Evolutionary conservation across 1,140 invertebrate species (phyloP).

Genomic region (Trichomalopsis sarcophagae): DNA sequence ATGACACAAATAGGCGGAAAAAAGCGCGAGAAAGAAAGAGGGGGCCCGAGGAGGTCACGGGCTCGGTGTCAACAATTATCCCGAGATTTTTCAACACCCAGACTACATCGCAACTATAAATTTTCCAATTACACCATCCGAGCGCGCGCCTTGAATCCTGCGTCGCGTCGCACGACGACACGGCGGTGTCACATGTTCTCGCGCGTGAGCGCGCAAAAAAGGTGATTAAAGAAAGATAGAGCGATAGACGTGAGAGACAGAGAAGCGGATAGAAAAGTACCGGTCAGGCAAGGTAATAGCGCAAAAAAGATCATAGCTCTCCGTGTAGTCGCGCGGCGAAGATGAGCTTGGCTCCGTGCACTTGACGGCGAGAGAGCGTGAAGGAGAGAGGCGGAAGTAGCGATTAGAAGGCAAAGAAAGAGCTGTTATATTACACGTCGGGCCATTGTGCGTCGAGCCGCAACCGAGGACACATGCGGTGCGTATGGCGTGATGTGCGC

Average conservation of each 20-base stretch:
- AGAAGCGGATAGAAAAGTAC: conserved; percentile 4
- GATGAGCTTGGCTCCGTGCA: not conserved
- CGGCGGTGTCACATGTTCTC: not conserved
- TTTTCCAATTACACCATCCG: conserved; percentile 27
- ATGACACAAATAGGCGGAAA: not conserved
- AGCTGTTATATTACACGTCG: conserved; percentile 69
- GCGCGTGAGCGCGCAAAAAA: not conserved
- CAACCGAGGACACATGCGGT: not conserved
- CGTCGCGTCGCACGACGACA: no score
- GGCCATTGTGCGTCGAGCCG: conserved; percentile 64
- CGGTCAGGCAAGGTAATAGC: not conserved
- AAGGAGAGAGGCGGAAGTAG: conserved; percentile 68
- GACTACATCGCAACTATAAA: not conserved
- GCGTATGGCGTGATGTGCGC: conserved; percentile 66
- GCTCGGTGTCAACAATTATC: conserved; percentile 36
- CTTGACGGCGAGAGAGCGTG: conserved; percentile 13
- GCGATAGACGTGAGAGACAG: not conserved
- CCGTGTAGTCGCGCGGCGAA: not conserved
- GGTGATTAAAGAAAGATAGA: not conserved
- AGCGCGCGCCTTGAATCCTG: not conserved
- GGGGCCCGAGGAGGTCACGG: conserved; percentile 25
- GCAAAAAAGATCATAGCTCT: conserved; percentile 26
- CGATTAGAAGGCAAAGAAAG: conserved; percentile 73
- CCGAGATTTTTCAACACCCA: conserved; percentile 22
- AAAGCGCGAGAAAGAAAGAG: not conserved